Percentiles rank a stretch among this genome's conserved stretches.
These are phyloP conservation scores for Prunella fulvescens DNA, from an alignment of 2,113 vertebrate species.

Conservation along the genomic window DNA sequence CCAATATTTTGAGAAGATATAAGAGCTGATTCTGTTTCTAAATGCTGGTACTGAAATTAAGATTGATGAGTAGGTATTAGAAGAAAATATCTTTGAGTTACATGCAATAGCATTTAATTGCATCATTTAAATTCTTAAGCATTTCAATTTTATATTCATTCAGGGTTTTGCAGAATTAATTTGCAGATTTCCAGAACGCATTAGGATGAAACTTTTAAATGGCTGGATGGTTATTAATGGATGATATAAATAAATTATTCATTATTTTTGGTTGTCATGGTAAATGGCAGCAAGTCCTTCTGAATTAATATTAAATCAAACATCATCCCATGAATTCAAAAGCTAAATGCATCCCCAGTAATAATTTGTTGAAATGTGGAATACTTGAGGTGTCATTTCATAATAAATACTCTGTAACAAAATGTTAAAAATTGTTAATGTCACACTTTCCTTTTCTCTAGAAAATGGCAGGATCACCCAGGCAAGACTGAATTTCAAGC, in stretches of 20 bases:
- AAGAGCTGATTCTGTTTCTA: conserved; percentile 7
- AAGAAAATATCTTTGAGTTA: conserved; percentile 50
- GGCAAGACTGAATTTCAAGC: background rate
- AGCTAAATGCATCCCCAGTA: background rate
- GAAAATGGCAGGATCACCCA: background rate
- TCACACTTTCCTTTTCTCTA: background rate
- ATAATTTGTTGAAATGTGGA: background rate
- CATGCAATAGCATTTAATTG: conserved; percentile 56
- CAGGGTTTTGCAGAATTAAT: conserved; percentile 67
- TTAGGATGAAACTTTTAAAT: conserved; percentile 53
- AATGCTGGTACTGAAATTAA: conserved; percentile 24
- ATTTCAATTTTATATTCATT: conserved; percentile 61
- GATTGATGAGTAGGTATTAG: conserved; percentile 30
- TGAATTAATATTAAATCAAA: conserved; percentile 45
- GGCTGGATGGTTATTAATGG: conserved; percentile 62
- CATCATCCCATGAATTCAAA: background rate
- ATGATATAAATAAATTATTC: conserved; percentile 69
- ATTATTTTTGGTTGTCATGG: conserved; percentile 60
- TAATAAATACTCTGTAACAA: background rate
- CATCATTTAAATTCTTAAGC: conserved; percentile 58
- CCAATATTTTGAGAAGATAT: background rate
- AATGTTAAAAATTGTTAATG: background rate
- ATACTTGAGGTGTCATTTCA: background rate
- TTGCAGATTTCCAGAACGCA: conserved; percentile 48
- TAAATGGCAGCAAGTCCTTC: conserved; percentile 18